Conservation (phyloP, 1,140 invertebrate genomes). For the Lepidurus packardi region DNA sequence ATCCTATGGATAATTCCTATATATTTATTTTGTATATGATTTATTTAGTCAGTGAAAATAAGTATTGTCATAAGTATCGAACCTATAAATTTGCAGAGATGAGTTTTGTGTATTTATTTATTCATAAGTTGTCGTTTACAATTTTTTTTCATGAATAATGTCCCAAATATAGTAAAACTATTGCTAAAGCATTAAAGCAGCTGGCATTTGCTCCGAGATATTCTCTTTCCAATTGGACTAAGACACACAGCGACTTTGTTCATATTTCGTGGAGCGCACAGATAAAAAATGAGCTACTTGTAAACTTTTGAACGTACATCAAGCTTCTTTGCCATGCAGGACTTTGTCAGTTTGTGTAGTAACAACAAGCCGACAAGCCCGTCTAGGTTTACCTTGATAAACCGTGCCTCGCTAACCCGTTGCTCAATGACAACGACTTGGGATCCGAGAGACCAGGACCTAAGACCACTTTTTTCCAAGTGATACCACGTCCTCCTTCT, state of each 20-base stretch:
- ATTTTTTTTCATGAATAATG: too few species aligned
- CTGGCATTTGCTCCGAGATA: neutral
- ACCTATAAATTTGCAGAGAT: too few species aligned
- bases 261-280: neutral
- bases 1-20: too few species aligned
- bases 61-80: too few species aligned
- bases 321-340: neutral
- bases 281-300: neutral
- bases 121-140: too few species aligned
- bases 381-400: constrained; percentile 17
- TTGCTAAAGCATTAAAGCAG: neutral
- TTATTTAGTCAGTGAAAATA: too few species aligned
- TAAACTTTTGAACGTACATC: neutral
- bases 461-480: neutral
- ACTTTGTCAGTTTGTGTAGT: constrained; percentile 16
- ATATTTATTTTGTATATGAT: too few species aligned
- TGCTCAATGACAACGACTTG: constrained; percentile 17
- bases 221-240: neutral
- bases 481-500: neutral
- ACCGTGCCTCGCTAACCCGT: constrained; percentile 13
- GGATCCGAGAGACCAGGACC: neutral
- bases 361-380: constrained; percentile 17
- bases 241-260: neutral
- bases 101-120: too few species aligned
- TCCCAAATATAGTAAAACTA: too few species aligned